Evolutionary conservation across 2,113 vertebrate species (phyloP), one percentile per base, ranked within the genome.

Genomic region (Archocentrus centrarchus): DNA sequence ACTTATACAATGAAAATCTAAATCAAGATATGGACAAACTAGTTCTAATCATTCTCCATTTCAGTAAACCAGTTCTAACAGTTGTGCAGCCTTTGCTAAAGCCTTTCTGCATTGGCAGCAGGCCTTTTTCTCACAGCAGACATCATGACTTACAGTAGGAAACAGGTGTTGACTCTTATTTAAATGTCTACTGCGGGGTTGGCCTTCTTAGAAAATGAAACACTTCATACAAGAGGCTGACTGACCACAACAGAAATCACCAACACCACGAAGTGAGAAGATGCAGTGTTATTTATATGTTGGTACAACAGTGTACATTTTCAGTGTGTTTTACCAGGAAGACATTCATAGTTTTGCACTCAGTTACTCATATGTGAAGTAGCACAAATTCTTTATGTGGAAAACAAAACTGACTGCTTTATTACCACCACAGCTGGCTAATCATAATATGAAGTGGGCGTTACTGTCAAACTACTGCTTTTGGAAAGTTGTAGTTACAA

Each of bases 381-480:
- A 13, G 68, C 44, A 73, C 47, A 73, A 73, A 53, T 73, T n/a
- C 66, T 20, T 32, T 70, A 70, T 18, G 44, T 27, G 3, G 44
- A 53, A 70, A 68, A 68, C 41, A 50, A 73, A 73, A 73, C 24
- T 73, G 68, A 24, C 68, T 55, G 18, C 68, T 73, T 55, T 55
- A 55, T 73, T 55, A 73, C 27, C 68, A 73, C 24, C 47, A 32
- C 44, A 73, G 44, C 17, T 5, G 11, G 27, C 47, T 32, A 53
- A 73, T 73, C 27, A 35, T 47, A 55, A 73, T 17, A 55, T n/a
- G 27, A 53, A 53, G 17, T 73, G 68, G 20, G 68, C 14, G 68
- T 20, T 55, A 73, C 47, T 55, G 68, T 73, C 68, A 73, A 55
- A 73, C 68, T 55, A 27, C 13, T 32, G 17, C 27, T 55, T 73